Evolutionary conservation across 2,113 vertebrate genomes (phyloP).

Genomic region (Mirounga angustirostris): DNA sequence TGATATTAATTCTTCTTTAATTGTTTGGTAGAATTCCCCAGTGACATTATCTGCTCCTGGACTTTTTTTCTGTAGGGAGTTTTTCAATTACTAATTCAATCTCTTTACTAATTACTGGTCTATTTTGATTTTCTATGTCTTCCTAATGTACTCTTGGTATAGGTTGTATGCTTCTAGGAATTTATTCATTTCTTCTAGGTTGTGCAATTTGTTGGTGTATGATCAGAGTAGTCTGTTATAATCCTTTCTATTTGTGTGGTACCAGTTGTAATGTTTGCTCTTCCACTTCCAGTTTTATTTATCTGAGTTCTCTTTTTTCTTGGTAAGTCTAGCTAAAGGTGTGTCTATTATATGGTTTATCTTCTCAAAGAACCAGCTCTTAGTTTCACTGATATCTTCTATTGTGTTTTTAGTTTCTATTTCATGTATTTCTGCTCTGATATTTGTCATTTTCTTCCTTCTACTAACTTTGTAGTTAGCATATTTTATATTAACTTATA

Average conservation of each 20-base stretch:
- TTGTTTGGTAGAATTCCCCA: background rate
- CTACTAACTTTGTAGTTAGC: background rate
- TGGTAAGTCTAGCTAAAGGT: background rate
- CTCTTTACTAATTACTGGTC: background rate
- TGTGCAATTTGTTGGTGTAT: background rate
- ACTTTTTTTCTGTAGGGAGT: background rate
- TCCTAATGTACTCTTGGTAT: background rate
- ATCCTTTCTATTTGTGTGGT: background rate
- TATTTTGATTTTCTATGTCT: background rate
- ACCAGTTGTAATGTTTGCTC: background rate
- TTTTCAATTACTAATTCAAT: background rate
- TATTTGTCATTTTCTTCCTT: background rate
- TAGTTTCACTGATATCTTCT: background rate
- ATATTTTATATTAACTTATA: too few species aligned
- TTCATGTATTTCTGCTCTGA: background rate
- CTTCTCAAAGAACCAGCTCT: background rate
- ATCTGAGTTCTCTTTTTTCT: background rate
- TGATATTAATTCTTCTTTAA: background rate
- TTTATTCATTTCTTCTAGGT: background rate
- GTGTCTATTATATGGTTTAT: background rate
- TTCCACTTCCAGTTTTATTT: background rate
- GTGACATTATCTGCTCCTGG: background rate
- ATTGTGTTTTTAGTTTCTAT: background rate
- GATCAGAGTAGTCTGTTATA: background rate
- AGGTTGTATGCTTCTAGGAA: background rate